Evolutionary conservation across 1,140 invertebrate species (phyloP).

Genomic region (Aricia agestis): DNA sequence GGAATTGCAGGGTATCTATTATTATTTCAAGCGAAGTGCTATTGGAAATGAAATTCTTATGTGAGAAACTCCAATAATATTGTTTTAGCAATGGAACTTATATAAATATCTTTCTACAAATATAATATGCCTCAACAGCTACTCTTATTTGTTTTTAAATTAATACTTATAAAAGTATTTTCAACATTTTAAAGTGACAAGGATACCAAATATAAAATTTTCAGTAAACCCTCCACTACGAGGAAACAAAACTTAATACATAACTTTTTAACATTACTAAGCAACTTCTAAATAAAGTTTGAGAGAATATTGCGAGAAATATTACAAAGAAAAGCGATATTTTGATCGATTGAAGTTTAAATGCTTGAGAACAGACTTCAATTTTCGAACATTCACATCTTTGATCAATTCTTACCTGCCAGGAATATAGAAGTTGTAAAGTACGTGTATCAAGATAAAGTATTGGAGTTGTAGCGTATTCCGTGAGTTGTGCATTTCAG

Average conservation of each 20-base stretch:
- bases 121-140: too few species aligned
- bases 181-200: too few species aligned
- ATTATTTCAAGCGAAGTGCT: background rate
- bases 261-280: too few species aligned
- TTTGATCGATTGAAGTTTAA: background rate
- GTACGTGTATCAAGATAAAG: background rate
- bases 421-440: slow-evolving; percentile 1
- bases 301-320: too few species aligned
- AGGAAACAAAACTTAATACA: too few species aligned
- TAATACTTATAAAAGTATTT: too few species aligned
- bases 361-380: background rate
- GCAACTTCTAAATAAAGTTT: too few species aligned
- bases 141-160: too few species aligned
- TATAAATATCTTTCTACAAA: background rate
- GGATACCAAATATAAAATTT: too few species aligned
- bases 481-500: background rate
- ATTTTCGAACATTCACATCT: background rate
- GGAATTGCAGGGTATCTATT: background rate
- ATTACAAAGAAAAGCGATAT: background rate
- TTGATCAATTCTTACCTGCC: background rate
- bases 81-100: background rate
- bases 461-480: slow-evolving; percentile 1
- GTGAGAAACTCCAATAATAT: slow-evolving; percentile 8
- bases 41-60: slow-evolving; percentile 2
- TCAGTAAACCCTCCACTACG: too few species aligned